Evolutionary conservation across 2,113 vertebrate species (phyloP).

Genomic region (Platichthys flesus): DNA sequence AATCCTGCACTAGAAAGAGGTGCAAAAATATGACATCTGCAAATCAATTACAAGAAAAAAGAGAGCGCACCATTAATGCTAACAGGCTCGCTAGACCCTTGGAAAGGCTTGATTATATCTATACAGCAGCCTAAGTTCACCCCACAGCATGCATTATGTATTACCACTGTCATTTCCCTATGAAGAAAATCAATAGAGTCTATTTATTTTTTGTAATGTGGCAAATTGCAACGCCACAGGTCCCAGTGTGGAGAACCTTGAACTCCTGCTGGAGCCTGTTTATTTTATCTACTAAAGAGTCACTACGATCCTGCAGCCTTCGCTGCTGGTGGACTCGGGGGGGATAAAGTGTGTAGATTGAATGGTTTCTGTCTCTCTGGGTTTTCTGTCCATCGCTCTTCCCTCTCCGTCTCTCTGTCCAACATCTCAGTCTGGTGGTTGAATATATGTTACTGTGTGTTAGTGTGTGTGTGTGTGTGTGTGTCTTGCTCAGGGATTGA

Average conservation of each 20-base stretch:
- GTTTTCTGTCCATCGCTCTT: background rate
- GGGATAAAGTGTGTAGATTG: slow-evolving; percentile 50
- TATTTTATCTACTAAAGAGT: slow-evolving; percentile 52
- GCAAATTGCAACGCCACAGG: slow-evolving; percentile 30
- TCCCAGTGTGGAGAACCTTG: slow-evolving; percentile 7
- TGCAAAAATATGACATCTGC: background rate
- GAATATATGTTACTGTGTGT: slow-evolving; percentile 21
- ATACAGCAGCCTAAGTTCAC: slow-evolving; percentile 11
- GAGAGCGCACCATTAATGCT: background rate
- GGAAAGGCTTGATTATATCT: background rate
- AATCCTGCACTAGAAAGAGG: background rate
- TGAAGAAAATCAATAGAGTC: slow-evolving; percentile 53
- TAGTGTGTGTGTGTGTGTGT: slow-evolving; percentile 25
- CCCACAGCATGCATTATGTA: slow-evolving; percentile 13
- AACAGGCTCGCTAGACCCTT: background rate
- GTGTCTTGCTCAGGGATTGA: slow-evolving; percentile 4
- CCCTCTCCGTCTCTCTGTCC: slow-evolving; percentile 1
- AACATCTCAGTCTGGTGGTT: slow-evolving; percentile 2
- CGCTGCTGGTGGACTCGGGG: slow-evolving; percentile 21
- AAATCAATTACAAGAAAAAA: background rate
- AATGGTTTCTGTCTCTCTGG: slow-evolving; percentile 45
- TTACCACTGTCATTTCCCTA: slow-evolving; percentile 37
- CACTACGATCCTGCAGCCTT: slow-evolving; percentile 49
- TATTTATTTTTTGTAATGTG: slow-evolving; percentile 60
- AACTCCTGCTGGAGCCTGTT: slow-evolving; percentile 47